These are phyloP conservation scores for Tribolium castaneum DNA, from an alignment of 1,140 invertebrate genomes.

Conservation along the genomic window DNA sequence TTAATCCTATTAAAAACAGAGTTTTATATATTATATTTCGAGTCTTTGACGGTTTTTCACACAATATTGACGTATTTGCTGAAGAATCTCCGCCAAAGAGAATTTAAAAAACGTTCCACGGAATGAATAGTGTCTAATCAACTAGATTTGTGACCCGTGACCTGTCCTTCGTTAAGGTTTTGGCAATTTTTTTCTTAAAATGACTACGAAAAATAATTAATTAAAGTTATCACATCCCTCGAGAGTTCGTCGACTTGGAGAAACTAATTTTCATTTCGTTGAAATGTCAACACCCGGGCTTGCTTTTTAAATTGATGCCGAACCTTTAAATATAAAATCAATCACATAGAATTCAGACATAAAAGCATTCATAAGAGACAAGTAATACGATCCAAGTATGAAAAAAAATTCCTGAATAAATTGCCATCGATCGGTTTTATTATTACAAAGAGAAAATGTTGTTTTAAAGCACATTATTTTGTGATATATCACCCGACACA, in stretches of 20 bases:
- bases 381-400: conserved; percentile 6
- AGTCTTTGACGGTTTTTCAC: neutral
- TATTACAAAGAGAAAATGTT: neutral
- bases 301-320: neutral
- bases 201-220: too few relatives aligned
- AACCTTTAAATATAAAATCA: neutral
- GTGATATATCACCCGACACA: neutral
- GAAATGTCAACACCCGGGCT: neutral
- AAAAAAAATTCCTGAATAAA: neutral
- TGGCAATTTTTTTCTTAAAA: too few relatives aligned
- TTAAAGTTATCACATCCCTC: neutral
- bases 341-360: neutral
- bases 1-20: neutral
- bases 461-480: neutral
- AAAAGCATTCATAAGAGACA: neutral
- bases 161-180: too few relatives aligned
- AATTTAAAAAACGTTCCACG: too few relatives aligned
- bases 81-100: too few relatives aligned
- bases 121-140: too few relatives aligned
- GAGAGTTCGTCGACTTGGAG: neutral
- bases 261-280: neutral
- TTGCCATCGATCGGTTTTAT: conserved; percentile 2
- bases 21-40: too few relatives aligned
- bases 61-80: neutral
- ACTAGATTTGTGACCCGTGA: too few relatives aligned